Base-by-base conservation (phyloP, 1,140 invertebrate genomes). In the Macrobrachium rosenbergii region DNA sequence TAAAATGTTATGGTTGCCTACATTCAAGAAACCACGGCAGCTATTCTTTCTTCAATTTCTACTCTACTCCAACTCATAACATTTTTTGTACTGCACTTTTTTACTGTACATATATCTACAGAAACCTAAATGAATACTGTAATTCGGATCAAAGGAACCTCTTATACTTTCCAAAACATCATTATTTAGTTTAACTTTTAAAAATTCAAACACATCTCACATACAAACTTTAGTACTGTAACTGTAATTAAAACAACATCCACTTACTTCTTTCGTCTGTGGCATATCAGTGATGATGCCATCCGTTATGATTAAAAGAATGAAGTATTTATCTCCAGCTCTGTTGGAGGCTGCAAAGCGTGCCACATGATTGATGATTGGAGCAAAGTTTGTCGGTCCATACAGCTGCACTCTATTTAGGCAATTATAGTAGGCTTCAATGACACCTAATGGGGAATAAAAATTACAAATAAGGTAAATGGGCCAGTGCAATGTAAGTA, bases 201-300 rank as follows among this genome's bases (percentile, higher is more conserved):
- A 16, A 0, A 45, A 16, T 11, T 14, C 37, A 60, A 80, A 80
- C 12, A 5, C n/a, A 23, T 14, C 19, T 28, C 16, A 0, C 12
- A 16, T 21, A 59, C n/a, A 23, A 21, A 59, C 5, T 11, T 23
- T 10, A 43, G 5, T 7, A 17, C 11, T 17, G 17, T 21, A 23
- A 17, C 11, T 17, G 17, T 21, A 23, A 17, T n/a, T 8, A 64
- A 2, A 28, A 11, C 14, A 43, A 5, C 14, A 17, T 19, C 21
- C 5, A 83, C 82, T 90, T 90, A 92, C 94, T 85, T 93, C 91
- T 89, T 93, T 94, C 0, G 95, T 95, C 60, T 94, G 92, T 19
- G 92, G 92, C 93, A 95, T 94, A 90, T 95, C 95, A 16, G 94
- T 94, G 58, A 95, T 94, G 43, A 94, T 93, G 45, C 95, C 95